A percentile compares a stretch with the other conserved stretches of the same genome.
Evolutionary conservation across 1,140 invertebrate species (phyloP).

Genomic region (Hylyphantes graminicola): DNA sequence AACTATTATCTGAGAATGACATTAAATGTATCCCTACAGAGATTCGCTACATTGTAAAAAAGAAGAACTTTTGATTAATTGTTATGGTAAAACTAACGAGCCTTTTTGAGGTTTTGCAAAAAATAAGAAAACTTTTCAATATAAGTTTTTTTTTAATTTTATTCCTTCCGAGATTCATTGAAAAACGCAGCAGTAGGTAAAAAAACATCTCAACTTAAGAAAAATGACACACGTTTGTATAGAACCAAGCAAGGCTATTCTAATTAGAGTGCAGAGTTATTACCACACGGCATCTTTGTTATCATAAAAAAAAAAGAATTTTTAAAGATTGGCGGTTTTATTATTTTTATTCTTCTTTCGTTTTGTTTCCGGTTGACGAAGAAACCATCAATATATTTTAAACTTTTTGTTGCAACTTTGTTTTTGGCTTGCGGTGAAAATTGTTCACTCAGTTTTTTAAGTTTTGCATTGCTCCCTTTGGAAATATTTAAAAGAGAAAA

Average conservation of each 20-base stretch:
- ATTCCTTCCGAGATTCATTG: neutral
- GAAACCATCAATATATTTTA: too few species aligned
- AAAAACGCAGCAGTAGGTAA: neutral
- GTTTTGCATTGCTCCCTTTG: too few species aligned
- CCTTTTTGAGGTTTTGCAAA: neutral
- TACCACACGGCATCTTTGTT: neutral
- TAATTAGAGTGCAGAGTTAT: slow-evolving; percentile 14
- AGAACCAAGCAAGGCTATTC: slow-evolving; percentile 17
- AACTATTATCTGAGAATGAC: neutral
- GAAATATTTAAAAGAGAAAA: too few species aligned
- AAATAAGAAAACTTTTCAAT: neutral
- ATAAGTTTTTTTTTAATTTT: slow-evolving; percentile 1
- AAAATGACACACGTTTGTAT: slow-evolving; percentile 7
- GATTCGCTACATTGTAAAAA: neutral
- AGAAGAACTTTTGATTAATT: slow-evolving; percentile 30
- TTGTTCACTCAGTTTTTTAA: too few species aligned
- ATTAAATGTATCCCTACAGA: neutral
- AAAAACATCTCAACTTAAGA: slow-evolving; percentile 8
- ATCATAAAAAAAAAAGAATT: too few species aligned
- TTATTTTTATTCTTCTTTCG: too few species aligned
- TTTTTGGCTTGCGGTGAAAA: too few species aligned
- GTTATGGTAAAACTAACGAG: slow-evolving; percentile 18
- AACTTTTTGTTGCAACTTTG: too few species aligned
- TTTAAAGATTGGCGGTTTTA: too few species aligned
- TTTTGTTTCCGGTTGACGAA: too few species aligned